These are phyloP conservation scores for Antheraea yamamai DNA, from an alignment of 2,888 invertebrate species.

Conservation along the genomic window DNA sequence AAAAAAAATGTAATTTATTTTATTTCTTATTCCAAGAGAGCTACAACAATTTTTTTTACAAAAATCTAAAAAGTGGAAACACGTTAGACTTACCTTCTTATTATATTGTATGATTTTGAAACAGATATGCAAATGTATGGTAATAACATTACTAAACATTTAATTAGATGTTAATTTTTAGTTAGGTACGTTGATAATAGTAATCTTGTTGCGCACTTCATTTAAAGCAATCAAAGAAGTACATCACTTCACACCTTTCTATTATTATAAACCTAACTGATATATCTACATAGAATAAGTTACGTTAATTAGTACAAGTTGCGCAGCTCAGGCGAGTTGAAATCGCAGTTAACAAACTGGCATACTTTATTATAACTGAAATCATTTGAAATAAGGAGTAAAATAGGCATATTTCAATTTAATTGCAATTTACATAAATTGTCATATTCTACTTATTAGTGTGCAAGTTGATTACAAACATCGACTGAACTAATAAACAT, in stretches of 20 bases:
- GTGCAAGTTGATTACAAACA: too few relatives aligned
- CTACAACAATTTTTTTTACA: too few relatives aligned
- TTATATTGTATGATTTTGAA: too few relatives aligned
- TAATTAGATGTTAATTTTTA: background rate
- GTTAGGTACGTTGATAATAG: background rate
- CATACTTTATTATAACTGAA: conserved; percentile 5
- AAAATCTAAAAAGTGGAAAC: too few relatives aligned
- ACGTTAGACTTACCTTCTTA: too few relatives aligned
- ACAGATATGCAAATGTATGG: background rate
- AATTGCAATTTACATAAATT: background rate
- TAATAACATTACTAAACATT: background rate
- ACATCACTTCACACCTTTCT: conserved; percentile 36
- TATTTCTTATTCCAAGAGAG: too few relatives aligned
- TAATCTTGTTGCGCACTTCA: background rate
- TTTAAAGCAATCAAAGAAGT: conserved; percentile 27
- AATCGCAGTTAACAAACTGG: conserved; percentile 30
- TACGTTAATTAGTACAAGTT: conserved; percentile 30
- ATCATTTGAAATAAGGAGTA: background rate
- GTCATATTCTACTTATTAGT: background rate
- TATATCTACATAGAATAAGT: conserved; percentile 33
- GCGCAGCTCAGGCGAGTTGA: conserved; percentile 23
- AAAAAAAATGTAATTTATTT: too few relatives aligned
- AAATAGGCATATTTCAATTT: background rate
- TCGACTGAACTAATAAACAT: too few relatives aligned
- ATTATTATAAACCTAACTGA: conserved; percentile 43